Percentiles rank a stretch among this genome's conserved stretches.
Evolutionary conservation across 2,113 vertebrate genomes (phyloP).

Genomic region (Alligator sinensis): DNA sequence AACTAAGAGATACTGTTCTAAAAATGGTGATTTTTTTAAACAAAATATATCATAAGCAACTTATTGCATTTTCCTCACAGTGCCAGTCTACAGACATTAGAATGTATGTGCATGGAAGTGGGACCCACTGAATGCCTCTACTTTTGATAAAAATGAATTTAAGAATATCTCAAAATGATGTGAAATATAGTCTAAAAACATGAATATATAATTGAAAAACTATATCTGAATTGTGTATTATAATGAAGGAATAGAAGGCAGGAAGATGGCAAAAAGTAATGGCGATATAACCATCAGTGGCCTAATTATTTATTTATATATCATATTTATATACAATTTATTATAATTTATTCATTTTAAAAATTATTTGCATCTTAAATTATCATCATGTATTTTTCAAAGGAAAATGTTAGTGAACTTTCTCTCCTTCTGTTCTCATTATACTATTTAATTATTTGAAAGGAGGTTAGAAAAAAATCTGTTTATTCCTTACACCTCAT

Average conservation of each 20-base stretch:
- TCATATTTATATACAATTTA: neutral
- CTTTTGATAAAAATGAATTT: too few species aligned
- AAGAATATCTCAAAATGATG: neutral
- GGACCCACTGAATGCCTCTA: too few species aligned
- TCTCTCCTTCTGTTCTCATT: neutral
- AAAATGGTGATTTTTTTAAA: neutral
- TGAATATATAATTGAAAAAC: neutral
- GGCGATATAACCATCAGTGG: neutral
- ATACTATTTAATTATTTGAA: neutral
- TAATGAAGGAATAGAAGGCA: neutral
- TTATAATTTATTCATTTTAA: neutral
- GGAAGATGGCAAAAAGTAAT: neutral
- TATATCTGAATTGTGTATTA: neutral
- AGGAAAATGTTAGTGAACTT: accelerated
- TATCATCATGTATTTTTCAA: neutral
- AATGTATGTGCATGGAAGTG: too few species aligned
- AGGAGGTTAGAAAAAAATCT: neutral
- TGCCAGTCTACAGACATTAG: too few species aligned
- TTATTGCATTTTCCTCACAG: too few species aligned
- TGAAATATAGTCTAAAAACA: neutral
- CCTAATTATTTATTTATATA: neutral
- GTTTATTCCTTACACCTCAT: neutral
- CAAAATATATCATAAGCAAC: too few species aligned
- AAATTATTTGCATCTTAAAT: neutral
- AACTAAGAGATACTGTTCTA: neutral